These are phyloP conservation scores for Azorinus chamasolen DNA, from an alignment of 2,888 invertebrate species.

Conservation along the genomic window DNA sequence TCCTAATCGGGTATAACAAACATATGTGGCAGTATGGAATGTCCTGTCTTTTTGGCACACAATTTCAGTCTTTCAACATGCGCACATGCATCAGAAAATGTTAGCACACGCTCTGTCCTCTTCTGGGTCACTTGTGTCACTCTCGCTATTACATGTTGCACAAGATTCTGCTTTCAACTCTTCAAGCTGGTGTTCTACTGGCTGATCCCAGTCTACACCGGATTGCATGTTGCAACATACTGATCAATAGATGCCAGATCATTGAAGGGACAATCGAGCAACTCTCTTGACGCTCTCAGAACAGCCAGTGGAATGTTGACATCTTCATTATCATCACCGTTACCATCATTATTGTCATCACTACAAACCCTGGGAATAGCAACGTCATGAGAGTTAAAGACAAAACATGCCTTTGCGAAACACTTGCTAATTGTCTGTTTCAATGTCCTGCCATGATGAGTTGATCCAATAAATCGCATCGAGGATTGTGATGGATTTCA, in stretches of 20 bases:
- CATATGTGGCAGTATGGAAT: no score
- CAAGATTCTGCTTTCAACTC: not conserved
- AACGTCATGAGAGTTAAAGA: not conserved
- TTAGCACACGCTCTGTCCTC: no score
- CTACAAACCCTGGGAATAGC: not conserved
- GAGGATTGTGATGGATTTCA: slow-evolving; percentile 6
- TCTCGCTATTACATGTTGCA: not conserved
- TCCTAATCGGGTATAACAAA: no score
- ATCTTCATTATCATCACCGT: not conserved
- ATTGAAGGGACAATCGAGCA: not conserved
- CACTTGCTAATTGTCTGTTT: not conserved
- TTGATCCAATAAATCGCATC: slow-evolving; percentile 41
- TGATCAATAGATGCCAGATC: not conserved
- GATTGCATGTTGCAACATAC: not conserved
- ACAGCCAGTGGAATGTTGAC: slow-evolving; percentile 6
- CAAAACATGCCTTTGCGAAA: not conserved
- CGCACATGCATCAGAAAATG: no score
- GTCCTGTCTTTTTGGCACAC: no score
- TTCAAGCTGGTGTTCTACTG: not conserved
- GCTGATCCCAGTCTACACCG: slow-evolving; percentile 5
- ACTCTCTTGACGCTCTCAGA: not conserved
- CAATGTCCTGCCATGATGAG: slow-evolving; percentile 20
- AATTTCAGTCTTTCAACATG: no score
- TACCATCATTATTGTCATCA: not conserved
- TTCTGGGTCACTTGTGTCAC: no score